Conservation (phyloP, 2,113 vertebrate genomes). For the Oreochromis niloticus region DNA sequence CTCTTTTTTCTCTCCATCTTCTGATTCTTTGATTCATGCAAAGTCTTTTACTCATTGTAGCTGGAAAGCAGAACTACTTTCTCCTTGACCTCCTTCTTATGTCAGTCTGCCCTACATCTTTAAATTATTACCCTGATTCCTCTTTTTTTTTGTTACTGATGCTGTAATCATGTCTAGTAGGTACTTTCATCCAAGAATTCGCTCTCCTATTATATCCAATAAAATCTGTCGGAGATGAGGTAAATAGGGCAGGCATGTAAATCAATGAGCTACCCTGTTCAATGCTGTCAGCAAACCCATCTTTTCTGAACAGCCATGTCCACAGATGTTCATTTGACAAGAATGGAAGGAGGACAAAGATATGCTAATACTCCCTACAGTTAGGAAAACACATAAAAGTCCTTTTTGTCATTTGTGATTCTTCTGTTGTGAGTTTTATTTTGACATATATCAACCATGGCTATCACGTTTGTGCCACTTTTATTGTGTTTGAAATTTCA, state of each 20-base stretch:
- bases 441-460: conserved; percentile 18
- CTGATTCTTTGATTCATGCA: background rate
- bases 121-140: background rate
- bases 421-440: conserved; percentile 22
- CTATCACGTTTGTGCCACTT: conserved; percentile 5
- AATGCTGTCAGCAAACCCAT: background rate
- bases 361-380: background rate
- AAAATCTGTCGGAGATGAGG: background rate
- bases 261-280: background rate
- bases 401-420: background rate
- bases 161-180: background rate
- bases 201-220: background rate
- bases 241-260: background rate
- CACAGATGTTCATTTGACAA: background rate
- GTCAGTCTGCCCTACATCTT: background rate
- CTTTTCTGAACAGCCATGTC: background rate
- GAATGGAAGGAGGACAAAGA: background rate
- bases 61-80: background rate
- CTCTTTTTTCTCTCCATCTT: background rate
- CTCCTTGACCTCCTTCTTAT: background rate
- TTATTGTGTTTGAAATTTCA: conserved; percentile 39
- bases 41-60: background rate
- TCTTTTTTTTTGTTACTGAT: background rate
- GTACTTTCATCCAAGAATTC: background rate
- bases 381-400: background rate